These are phyloP conservation scores for Barnardius zonarius DNA, from an alignment of 2,113 vertebrate species.

Conservation along the genomic window DNA sequence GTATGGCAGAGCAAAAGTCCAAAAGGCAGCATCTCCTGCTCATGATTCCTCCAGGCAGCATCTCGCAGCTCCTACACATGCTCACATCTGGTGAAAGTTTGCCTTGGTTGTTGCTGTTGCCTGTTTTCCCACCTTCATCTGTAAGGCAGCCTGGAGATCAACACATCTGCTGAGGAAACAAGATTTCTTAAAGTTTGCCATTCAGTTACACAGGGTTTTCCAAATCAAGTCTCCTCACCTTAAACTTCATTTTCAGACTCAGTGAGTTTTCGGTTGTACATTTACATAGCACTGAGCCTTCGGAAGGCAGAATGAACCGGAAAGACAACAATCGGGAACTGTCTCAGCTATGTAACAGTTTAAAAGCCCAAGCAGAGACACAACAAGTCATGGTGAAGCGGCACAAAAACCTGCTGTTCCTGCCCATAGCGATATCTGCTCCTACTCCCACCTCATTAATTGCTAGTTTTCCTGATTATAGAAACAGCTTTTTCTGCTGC, in stretches of 20 bases:
- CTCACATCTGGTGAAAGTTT: background rate
- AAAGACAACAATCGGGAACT: background rate
- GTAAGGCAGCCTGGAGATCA: background rate
- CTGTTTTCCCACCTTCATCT: background rate
- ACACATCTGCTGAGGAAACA: background rate
- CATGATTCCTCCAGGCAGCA: background rate
- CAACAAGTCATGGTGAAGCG: background rate
- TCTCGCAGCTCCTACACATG: background rate
- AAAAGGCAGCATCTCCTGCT: background rate
- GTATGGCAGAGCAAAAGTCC: background rate
- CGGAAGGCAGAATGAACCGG: background rate
- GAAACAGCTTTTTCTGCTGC: conserved; percentile 54
- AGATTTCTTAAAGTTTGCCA: background rate
- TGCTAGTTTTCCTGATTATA: conserved; percentile 64
- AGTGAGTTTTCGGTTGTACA: background rate
- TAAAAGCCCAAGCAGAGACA: background rate
- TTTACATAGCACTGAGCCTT: background rate
- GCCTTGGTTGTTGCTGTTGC: background rate
- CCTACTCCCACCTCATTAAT: conserved; percentile 63
- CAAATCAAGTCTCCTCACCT: background rate
- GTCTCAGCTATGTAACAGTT: fast-evolving
- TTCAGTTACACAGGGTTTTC: background rate
- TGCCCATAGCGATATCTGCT: conserved; percentile 22
- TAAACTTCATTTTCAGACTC: background rate
- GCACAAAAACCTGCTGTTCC: conserved; percentile 30